phyloP scores from a whole-genome alignment of 2,113 vertebrate genomes.

The Mystacornis crossleyi region DNA sequence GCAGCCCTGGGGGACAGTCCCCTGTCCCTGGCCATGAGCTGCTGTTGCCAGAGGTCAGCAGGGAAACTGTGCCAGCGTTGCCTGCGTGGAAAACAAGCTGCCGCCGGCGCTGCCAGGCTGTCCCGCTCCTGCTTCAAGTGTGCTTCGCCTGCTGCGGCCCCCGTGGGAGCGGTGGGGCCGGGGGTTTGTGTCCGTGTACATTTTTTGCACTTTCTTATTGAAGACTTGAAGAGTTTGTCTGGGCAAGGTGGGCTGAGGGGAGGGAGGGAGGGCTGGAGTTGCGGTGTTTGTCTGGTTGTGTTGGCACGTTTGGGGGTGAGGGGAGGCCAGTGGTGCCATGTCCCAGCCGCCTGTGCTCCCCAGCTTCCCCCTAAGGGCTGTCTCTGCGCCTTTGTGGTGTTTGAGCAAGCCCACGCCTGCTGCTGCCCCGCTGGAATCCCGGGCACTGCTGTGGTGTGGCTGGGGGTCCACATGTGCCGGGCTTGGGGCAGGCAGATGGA shows the following conservation, averaged over 20 bases:
- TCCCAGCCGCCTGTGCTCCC: background rate
- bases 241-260: constrained; percentile 38
- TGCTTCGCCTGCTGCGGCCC: constrained; percentile 1
- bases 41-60: constrained; percentile 76
- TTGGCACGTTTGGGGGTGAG: background rate
- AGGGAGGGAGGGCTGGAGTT: background rate
- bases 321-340: background rate
- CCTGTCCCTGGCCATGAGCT: background rate
- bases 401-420: background rate
- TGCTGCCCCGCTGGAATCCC: background rate
- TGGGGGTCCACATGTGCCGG: fast-evolving
- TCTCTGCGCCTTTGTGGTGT: background rate
- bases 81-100: constrained; percentile 78
- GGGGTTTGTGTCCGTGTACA: constrained; percentile 65
- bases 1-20: constrained; percentile 55
- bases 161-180: background rate
- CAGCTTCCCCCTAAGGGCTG: background rate
- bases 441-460: background rate
- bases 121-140: background rate
- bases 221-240: constrained; percentile 74
- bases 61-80: constrained; percentile 74
- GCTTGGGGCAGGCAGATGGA: background rate
- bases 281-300: constrained; percentile 1
- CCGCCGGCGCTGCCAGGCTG: background rate
- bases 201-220: constrained; percentile 79